phyloP scores from a whole-genome alignment of 2,888 invertebrate genomes.

The Cryptocheilus praepositus region DNA sequence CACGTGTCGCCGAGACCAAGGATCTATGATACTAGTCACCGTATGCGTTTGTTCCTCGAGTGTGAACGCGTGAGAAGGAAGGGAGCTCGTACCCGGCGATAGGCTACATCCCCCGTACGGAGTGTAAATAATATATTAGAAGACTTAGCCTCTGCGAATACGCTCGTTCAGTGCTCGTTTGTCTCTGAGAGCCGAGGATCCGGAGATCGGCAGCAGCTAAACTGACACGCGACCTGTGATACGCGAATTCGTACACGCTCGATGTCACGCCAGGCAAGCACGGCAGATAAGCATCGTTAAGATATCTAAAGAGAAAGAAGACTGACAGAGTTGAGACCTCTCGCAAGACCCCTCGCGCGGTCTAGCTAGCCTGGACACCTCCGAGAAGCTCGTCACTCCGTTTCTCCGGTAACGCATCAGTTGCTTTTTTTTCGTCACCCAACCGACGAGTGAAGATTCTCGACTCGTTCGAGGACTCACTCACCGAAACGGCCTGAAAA shows the following conservation, averaged over 20 bases:
- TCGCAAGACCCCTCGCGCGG: background rate
- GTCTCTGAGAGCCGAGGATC: background rate
- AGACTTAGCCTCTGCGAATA: background rate
- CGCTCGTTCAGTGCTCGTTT: constrained; percentile 7
- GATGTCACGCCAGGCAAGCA: too few species aligned
- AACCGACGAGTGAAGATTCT: constrained; percentile 49
- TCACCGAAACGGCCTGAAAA: constrained; percentile 55
- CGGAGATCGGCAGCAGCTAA: too few species aligned
- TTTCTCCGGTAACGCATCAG: background rate
- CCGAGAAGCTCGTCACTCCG: background rate
- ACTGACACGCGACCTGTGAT: too few species aligned
- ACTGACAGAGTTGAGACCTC: constrained; percentile 8
- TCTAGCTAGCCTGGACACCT: background rate
- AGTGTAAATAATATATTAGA: too few species aligned
- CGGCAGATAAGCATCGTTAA: too few species aligned
- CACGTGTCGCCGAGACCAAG: constrained; percentile 44
- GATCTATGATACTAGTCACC: constrained; percentile 64
- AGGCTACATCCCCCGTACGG: too few species aligned
- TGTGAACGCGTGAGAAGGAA: constrained; percentile 8
- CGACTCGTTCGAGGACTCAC: constrained; percentile 55
- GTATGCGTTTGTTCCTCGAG: constrained; percentile 21
- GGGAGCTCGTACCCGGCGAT: background rate
- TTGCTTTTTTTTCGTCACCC: constrained; percentile 19
- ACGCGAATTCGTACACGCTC: too few species aligned
- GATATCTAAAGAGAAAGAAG: constrained; percentile 16